Conservation (phyloP, 2,797 vertebrate genomes). For the Cryptoprocta ferox region DNA sequence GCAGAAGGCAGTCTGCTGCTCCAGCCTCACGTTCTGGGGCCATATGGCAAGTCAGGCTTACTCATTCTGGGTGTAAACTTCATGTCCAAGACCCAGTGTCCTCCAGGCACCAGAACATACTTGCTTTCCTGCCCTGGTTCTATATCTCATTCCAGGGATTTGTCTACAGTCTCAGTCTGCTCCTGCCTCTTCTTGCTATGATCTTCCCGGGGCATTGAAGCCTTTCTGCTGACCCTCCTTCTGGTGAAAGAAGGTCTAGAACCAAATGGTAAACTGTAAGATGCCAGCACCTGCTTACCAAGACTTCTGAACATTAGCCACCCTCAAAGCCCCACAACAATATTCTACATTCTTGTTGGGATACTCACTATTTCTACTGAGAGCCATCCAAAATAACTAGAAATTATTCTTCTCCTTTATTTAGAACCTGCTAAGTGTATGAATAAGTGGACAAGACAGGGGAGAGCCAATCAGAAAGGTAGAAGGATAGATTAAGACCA, state of each 20-base stretch:
- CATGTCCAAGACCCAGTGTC: not conserved
- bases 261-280: not conserved
- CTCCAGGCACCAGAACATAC: not conserved
- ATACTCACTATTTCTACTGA: not conserved
- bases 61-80: not conserved
- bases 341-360: not conserved
- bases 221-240: not conserved
- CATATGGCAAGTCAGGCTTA: not conserved
- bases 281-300: not conserved
- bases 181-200: not conserved
- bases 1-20: not conserved
- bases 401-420: slow-evolving; percentile 8
- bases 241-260: not conserved
- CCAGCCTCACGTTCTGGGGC: not conserved
- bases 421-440: not conserved
- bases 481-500: not conserved
- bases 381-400: not conserved
- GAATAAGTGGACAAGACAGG: not conserved
- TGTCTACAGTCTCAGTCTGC: not conserved
- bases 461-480: not conserved
- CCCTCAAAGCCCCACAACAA: not conserved
- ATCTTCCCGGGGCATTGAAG: not conserved
- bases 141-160: not conserved
- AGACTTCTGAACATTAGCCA: not conserved
- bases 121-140: not conserved